These are phyloP conservation scores for Lasaia peninsularis DNA, from an alignment of 1,140 invertebrate genomes.

Conservation along the genomic window DNA sequence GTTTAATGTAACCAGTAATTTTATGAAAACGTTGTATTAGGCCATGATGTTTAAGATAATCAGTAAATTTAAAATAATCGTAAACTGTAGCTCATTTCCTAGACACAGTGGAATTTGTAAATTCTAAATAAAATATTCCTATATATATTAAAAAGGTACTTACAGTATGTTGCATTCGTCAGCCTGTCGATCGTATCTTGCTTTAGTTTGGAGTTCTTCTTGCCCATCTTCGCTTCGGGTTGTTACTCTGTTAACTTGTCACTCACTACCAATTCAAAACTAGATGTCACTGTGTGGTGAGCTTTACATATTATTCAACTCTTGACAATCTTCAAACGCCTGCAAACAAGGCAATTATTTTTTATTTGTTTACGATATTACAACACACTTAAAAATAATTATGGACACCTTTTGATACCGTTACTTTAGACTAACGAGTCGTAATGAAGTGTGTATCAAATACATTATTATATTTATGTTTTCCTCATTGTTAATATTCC, in stretches of 20 bases:
- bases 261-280: conserved; percentile 30
- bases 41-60: no score
- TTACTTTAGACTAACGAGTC: neutral
- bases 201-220: conserved; percentile 95
- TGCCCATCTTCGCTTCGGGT: conserved; percentile 82
- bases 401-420: neutral
- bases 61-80: no score
- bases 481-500: neutral
- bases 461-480: neutral
- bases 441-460: neutral
- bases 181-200: conserved; percentile 93
- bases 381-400: neutral
- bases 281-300: conserved; percentile 36
- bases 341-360: conserved; percentile 26
- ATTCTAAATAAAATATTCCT: neutral
- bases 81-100: no score
- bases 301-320: conserved; percentile 61
- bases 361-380: neutral
- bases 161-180: conserved; percentile 93
- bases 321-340: conserved; percentile 32
- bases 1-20: no score
- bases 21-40: no score
- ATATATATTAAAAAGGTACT: conserved; percentile 73
- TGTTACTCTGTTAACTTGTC: conserved; percentile 17
- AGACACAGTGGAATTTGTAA: no score